These are phyloP conservation scores for Emydocephalus ijimae DNA, from an alignment of 2,113 vertebrate genomes.

Conservation along the genomic window DNA sequence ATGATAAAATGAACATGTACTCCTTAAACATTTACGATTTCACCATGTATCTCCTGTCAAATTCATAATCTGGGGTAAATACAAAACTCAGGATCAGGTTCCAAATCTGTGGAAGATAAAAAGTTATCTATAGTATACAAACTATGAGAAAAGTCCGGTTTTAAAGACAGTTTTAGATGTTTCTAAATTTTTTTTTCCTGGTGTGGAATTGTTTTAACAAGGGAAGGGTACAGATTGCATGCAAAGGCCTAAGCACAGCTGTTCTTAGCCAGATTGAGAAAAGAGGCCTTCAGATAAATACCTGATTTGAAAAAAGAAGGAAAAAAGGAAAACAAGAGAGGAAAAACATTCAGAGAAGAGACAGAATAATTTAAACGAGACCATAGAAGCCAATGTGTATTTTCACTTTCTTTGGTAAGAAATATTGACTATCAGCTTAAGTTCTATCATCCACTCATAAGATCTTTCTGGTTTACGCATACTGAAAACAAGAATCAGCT, in stretches of 20 bases:
- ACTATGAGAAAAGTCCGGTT: neutral
- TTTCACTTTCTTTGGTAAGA: slow-evolving; percentile 23
- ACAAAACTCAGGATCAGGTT: slow-evolving; percentile 17
- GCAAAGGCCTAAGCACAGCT: slow-evolving; percentile 61
- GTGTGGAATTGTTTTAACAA: slow-evolving; percentile 29
- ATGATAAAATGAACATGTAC: neutral
- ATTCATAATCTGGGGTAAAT: slow-evolving; percentile 23
- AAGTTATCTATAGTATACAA: neutral
- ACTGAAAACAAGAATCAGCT: slow-evolving; percentile 66
- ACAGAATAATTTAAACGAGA: neutral
- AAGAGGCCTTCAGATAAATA: neutral
- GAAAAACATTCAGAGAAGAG: neutral
- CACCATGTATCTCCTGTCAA: neutral
- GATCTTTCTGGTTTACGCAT: slow-evolving; percentile 64
- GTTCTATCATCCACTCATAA: slow-evolving; percentile 57
- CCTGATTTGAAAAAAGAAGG: neutral
- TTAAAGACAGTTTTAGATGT: slow-evolving; percentile 12
- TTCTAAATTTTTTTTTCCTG: slow-evolving; percentile 10
- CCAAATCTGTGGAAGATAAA: slow-evolving; percentile 18
- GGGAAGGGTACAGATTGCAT: slow-evolving; percentile 36
- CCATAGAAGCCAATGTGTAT: neutral
- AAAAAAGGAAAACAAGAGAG: neutral
- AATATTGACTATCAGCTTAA: slow-evolving; percentile 54
- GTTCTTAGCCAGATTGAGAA: neutral
- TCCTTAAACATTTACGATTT: slow-evolving; percentile 1